Percentiles rank a stretch among this genome's conserved stretches.
Evolutionary conservation across 53 echinoderm and acorn worm species (phyloP).

Genomic region (Pentamera pediparva): DNA sequence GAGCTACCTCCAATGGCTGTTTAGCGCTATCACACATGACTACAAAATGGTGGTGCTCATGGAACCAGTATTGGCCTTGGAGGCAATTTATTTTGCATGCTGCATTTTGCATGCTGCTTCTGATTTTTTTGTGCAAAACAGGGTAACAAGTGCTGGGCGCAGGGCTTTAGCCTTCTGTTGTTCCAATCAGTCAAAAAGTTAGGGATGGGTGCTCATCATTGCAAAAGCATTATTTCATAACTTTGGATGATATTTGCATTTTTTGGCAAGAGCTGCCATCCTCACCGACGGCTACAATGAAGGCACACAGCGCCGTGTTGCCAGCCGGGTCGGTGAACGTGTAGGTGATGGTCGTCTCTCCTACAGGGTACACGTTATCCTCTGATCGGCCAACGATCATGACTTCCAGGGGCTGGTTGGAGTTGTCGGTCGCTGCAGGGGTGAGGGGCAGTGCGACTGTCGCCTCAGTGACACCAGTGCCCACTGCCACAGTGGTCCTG

Average conservation of each 20-base stretch:
- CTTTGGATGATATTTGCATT: too few species aligned
- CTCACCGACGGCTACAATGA: background rate
- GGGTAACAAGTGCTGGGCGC: too few species aligned
- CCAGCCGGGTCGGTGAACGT: conserved; percentile 33
- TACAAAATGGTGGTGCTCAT: too few species aligned
- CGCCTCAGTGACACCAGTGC: background rate
- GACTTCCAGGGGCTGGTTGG: background rate
- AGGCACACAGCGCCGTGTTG: conserved; percentile 3
- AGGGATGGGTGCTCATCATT: too few species aligned
- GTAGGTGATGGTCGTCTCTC: conserved; percentile 30
- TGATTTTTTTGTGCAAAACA: background rate
- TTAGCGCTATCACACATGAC: too few species aligned
- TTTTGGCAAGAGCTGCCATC: too few species aligned
- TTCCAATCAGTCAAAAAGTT: too few species aligned
- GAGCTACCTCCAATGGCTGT: too few species aligned
- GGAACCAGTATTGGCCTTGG: too few species aligned
- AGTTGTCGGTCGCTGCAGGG: conserved; percentile 36
- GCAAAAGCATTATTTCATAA: too few species aligned
- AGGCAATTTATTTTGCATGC: too few species aligned
- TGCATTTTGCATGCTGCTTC: background rate
- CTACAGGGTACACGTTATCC: conserved; percentile 7
- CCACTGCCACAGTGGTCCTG: conserved; percentile 8
- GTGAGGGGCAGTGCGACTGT: conserved; percentile 14
- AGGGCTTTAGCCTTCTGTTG: too few species aligned
- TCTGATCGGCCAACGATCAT: background rate